These are phyloP conservation scores for Campylomormyrus tamandua DNA, from an alignment of 2,113 vertebrate species.

Conservation along the genomic window DNA sequence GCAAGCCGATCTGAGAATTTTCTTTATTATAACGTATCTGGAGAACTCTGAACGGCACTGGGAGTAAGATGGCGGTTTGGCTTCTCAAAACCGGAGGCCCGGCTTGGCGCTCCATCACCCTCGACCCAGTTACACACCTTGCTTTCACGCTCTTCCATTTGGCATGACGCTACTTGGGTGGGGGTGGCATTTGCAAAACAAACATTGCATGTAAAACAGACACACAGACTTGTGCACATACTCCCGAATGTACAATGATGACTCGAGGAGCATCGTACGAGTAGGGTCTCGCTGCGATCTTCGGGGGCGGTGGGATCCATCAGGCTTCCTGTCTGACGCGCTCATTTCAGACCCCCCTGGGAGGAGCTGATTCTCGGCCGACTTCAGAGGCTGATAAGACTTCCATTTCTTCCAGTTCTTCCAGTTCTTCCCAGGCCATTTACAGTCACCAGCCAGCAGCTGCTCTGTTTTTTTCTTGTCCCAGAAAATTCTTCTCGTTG, in stretches of 20 bases:
- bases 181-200: background rate
- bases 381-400: background rate
- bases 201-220: background rate
- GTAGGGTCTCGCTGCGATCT: background rate
- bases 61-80: background rate
- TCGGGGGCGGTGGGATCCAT: background rate
- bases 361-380: background rate
- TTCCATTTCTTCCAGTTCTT: background rate
- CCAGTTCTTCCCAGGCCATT: background rate
- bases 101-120: background rate
- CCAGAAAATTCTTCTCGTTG: background rate
- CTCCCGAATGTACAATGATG: background rate
- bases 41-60: background rate
- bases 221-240: background rate
- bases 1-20: background rate
- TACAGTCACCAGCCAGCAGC: background rate
- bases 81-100: background rate
- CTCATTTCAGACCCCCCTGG: background rate
- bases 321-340: background rate
- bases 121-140: background rate
- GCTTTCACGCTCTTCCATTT: background rate
- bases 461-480: background rate
- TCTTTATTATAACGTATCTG: background rate
- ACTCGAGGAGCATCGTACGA: background rate
- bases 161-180: too few relatives aligned